Base-by-base conservation (phyloP, 2,113 vertebrate genomes). In the Mustela lutreola region DNA sequence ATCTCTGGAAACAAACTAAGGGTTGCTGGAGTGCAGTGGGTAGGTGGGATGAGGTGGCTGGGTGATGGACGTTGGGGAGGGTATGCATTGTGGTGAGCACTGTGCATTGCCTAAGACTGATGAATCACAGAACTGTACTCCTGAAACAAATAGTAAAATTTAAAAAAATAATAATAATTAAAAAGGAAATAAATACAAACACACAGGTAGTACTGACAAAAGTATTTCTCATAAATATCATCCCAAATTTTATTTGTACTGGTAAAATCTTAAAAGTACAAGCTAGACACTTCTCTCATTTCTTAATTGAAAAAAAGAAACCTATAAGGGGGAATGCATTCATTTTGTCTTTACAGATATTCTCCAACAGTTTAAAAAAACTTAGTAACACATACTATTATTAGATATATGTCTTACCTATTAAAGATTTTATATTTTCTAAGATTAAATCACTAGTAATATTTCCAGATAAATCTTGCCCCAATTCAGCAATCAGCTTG, bases 341-440 rank as follows among this genome's bases (percentile, higher is more conserved):
- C 22, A 92, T 33, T 96, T 91, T 95, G 50, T 93, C 36, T 94
- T 91, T 95, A 89, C 88, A 53, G 18, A 86, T 97, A 96, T 42
- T 94, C 50, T 87, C 45, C 50, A 97, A 78, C 19, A 89, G 42
- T 83, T 82, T 82, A 53, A 94, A 97, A 96, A 12, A 89, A 67
- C 48, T 95, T 95, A 96, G 36, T 67, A 95, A 93, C 33, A 95
- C 9, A 94, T 85, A 95, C 21, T 86, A 71, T 56, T 67, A 84
- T 33, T 21, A 94, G 21, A 93, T 22, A 96, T 65, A 87, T 42
- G 12, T 63, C 97, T 98, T 99, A 99, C 99, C 99, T 99, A 99
- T 99, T 98, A 99, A 99, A 94, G 99, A 99, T 98, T 99, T 99
- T 97, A 99, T 99, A 99, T 99, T 99, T 99, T 99, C 99, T 98